Conservation (phyloP, 2,888 invertebrate species). For the Chaetoderma sp. region DNA sequence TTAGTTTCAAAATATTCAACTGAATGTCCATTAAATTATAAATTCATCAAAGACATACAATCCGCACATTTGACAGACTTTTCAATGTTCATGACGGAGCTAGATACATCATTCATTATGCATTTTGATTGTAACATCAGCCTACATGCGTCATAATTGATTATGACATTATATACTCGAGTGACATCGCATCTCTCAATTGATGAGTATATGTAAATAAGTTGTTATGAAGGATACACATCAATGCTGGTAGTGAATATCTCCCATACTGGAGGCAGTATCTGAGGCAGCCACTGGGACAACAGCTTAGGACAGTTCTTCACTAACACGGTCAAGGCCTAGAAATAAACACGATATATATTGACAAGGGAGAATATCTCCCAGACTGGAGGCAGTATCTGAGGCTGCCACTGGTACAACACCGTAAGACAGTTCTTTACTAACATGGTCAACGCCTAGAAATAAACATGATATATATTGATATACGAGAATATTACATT, state of each 20-base stretch:
- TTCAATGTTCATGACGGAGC: too few species aligned
- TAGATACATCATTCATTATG: too few species aligned
- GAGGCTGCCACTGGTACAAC: slow-evolving; percentile 75
- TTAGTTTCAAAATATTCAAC: too few species aligned
- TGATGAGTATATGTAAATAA: not conserved
- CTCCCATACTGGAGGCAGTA: slow-evolving; percentile 78
- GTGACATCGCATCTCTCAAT: too few species aligned
- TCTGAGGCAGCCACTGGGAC: slow-evolving; percentile 74
- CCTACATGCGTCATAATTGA: too few species aligned
- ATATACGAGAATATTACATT: too few species aligned
- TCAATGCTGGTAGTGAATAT: slow-evolving; percentile 78
- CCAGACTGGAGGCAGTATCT: slow-evolving; percentile 79
- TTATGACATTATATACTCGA: too few species aligned
- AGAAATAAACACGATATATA: slow-evolving; percentile 29
- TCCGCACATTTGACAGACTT: too few species aligned
- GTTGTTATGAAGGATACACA: slow-evolving; percentile 66
- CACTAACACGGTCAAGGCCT: slow-evolving; percentile 76
- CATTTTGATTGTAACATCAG: too few species aligned
- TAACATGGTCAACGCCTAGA: slow-evolving; percentile 74
- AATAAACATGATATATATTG: slow-evolving; percentile 16
- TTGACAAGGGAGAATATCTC: slow-evolving; percentile 75
- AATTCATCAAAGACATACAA: too few species aligned
- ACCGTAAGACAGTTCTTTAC: slow-evolving; percentile 76
- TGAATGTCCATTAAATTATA: too few species aligned
- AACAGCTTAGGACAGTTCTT: slow-evolving; percentile 76